Conservation (phyloP, 1,140 invertebrate species). For the Cardiocondyla obscurior region DNA sequence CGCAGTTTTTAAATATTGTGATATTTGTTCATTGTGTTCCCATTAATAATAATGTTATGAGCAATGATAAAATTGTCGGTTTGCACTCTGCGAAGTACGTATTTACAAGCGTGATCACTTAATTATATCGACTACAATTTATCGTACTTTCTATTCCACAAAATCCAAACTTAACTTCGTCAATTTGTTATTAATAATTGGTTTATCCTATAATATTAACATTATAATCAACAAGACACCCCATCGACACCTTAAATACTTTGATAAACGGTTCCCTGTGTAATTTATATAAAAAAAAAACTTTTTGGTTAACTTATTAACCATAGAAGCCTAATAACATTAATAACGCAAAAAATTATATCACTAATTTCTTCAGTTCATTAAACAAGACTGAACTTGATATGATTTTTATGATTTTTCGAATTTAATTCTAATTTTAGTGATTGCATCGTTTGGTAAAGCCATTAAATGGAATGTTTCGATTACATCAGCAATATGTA, state of each 20-base stretch:
- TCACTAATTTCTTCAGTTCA: slow-evolving; percentile 2
- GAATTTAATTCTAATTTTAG: background rate
- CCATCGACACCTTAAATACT: background rate
- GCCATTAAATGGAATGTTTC: background rate
- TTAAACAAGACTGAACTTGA: background rate
- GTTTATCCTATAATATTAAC: background rate
- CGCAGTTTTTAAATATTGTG: background rate
- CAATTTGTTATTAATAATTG: background rate
- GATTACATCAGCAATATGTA: background rate
- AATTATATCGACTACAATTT: background rate
- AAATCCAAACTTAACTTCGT: slow-evolving; percentile 4
- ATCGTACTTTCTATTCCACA: background rate
- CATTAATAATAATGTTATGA: slow-evolving; percentile 14
- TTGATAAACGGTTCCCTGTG: background rate
- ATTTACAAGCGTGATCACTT: slow-evolving; percentile 4
- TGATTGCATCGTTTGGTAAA: background rate
- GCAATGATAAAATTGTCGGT: background rate
- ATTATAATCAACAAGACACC: background rate
- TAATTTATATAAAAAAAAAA: background rate
- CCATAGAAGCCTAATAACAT: background rate
- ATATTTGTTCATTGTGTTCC: background rate
- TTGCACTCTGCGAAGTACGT: background rate
- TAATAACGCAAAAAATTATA: background rate
- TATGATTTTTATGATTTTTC: background rate
- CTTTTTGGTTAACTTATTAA: background rate